Base-by-base conservation (phyloP, 1,140 invertebrate species). In the Myzus persicae region DNA sequence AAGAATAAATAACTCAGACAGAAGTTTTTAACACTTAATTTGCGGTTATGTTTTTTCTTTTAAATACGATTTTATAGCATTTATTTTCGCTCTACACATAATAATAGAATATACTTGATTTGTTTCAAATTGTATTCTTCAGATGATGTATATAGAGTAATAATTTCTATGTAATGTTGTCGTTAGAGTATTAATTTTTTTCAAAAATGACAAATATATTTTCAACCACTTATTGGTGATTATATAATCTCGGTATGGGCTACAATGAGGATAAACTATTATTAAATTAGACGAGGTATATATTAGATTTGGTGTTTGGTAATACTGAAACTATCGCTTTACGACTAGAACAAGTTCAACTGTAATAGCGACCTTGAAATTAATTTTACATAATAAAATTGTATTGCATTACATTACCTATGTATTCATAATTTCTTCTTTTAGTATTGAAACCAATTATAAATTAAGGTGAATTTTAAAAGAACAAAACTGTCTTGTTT, bases 281-380 rank as follows among this genome's bases (percentile, higher is more conserved):
- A 82, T 82, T 7, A 82, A 82, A 82, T 82, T 24, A 38, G 38
- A 82, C 36, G 20, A 82, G 31, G 8, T 82, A 84, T 26, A 84
- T 84, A 76, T 84, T 84, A 24, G 81, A n/a, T 88, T 48, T 88
- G 85, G 38, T n/a, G 18, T 88, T 88, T 44, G 44, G 44, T 46
- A 46, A 48, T 22, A 44, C 31, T 88, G n/a, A 14, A 22, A 6
- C 20, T 24, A 22, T 51, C 22, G 48, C 38, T n/a, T n/a, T 76
- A n/a, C 11, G 3, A n/a, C n/a, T 76, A n/a, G 26, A 44, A 46
- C 42, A 31, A 46, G 42, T 87, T 44, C 42, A 87, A 85, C 84
- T 18, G 40, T 85, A n/a, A n/a, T 46, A 46, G 2, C 44, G 18
- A 26, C 44, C 26, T 46, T 88, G 85, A 88, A 46, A 46, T 46